phyloP scores from a whole-genome alignment of 2,888 invertebrate genomes.

The Chloroclystis v-ata region DNA sequence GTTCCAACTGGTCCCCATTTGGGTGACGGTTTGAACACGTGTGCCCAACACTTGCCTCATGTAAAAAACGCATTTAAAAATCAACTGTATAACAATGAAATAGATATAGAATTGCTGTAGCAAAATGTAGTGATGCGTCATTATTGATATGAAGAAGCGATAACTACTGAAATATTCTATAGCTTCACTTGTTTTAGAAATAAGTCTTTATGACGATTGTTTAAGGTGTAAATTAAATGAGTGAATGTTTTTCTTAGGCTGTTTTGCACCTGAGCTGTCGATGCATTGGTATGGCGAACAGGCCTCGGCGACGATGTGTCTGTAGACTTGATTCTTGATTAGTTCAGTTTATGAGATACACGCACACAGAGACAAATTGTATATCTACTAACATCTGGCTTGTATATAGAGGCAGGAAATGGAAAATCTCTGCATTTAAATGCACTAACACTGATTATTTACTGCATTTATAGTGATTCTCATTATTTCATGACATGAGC shows the following conservation, averaged over 20 bases:
- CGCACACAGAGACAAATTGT: constrained; percentile 16
- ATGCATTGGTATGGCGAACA: constrained; percentile 59
- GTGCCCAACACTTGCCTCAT: constrained; percentile 57
- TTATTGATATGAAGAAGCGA: constrained; percentile 42
- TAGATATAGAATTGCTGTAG: constrained; percentile 32
- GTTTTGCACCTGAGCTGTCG: constrained; percentile 33
- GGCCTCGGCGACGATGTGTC: constrained; percentile 72
- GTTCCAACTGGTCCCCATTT: constrained; percentile 65
- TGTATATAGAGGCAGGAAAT: constrained; percentile 1
- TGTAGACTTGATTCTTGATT: constrained; percentile 60
- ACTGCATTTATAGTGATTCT: too few species aligned
- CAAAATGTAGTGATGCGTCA: constrained; percentile 34
- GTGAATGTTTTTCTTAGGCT: constrained; percentile 34
- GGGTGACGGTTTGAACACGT: constrained; percentile 69
- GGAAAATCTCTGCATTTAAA: not conserved
- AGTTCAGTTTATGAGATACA: constrained; percentile 53
- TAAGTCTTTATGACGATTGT: constrained; percentile 26
- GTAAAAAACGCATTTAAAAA: constrained; percentile 35
- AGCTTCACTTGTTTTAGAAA: constrained; percentile 32
- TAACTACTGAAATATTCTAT: constrained; percentile 52
- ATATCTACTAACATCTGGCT: not conserved
- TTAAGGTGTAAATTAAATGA: constrained; percentile 33
- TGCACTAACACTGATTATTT: not conserved
- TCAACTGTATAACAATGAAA: constrained; percentile 23
- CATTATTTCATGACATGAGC: too few species aligned